Conservation (phyloP, 2,113 vertebrate genomes). For the Melanostigma gelatinosum region DNA sequence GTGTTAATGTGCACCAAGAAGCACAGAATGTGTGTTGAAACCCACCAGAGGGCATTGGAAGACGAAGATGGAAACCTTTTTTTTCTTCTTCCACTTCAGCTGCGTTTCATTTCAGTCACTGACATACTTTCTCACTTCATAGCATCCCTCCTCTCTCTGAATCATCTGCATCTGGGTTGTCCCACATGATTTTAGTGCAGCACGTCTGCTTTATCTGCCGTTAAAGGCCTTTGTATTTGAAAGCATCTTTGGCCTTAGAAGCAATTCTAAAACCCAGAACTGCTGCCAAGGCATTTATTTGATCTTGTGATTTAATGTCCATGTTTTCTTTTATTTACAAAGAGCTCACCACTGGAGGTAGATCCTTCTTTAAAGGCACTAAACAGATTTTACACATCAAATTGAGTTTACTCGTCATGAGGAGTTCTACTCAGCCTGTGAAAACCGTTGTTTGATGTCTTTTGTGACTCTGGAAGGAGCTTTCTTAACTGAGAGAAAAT, state of each 20-base stretch:
- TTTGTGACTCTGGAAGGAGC: not conserved
- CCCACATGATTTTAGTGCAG: slow-evolving; percentile 14
- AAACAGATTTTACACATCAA: not conserved
- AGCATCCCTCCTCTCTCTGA: slow-evolving; percentile 13
- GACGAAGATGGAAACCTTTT: slow-evolving; percentile 12
- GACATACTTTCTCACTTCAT: slow-evolving; percentile 48
- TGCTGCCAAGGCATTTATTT: not conserved
- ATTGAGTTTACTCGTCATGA: not conserved
- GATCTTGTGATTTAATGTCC: not conserved
- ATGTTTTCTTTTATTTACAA: not conserved
- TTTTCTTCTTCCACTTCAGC: not conserved
- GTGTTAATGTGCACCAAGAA: slow-evolving; percentile 12
- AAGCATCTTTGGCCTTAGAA: slow-evolving; percentile 20
- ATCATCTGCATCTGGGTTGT: slow-evolving; percentile 8
- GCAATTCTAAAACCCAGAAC: slow-evolving; percentile 6
- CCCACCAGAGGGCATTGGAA: slow-evolving; percentile 50
- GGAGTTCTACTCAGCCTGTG: not conserved
- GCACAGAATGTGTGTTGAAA: slow-evolving; percentile 42
- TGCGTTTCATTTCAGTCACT: slow-evolving; percentile 43
- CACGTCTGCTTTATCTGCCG: slow-evolving; percentile 16
- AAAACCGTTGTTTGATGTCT: not conserved
- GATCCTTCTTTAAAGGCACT: not conserved
- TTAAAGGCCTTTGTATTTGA: slow-evolving; percentile 3
- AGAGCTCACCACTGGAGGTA: not conserved
- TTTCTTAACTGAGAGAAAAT: not conserved